Evolutionary conservation across 2,888 invertebrate species (phyloP).

Genomic region (Eupeodes latifasciatus): DNA sequence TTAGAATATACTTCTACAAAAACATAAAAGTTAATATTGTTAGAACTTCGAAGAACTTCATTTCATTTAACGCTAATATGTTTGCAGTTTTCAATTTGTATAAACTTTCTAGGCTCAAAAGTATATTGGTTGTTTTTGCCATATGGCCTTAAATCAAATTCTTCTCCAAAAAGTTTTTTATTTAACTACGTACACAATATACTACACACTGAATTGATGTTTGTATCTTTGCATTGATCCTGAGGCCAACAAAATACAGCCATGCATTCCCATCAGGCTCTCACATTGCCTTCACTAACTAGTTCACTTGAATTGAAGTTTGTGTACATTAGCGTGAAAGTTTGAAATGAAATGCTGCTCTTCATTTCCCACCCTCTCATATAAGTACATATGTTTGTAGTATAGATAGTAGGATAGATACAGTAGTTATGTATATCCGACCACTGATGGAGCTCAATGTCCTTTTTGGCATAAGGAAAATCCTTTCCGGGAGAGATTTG

Average conservation of each 20-base stretch:
- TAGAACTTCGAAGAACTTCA: too few relatives aligned
- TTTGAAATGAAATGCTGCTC: slow-evolving; percentile 59
- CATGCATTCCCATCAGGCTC: background rate
- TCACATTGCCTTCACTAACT: slow-evolving; percentile 36
- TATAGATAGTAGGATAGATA: too few relatives aligned
- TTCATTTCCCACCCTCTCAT: slow-evolving; percentile 37
- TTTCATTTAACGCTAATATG: too few relatives aligned
- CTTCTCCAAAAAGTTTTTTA: background rate
- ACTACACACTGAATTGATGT: too few relatives aligned
- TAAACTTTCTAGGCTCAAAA: too few relatives aligned
- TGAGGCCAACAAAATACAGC: background rate
- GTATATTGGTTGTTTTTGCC: background rate
- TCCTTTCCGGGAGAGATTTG: background rate
- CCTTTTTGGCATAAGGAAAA: slow-evolving; percentile 23
- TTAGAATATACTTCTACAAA: too few relatives aligned
- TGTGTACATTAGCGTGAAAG: slow-evolving; percentile 66
- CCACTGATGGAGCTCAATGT: slow-evolving; percentile 46
- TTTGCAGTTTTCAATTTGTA: too few relatives aligned
- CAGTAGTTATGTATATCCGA: background rate
- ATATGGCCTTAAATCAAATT: background rate
- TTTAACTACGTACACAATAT: too few relatives aligned
- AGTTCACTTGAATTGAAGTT: slow-evolving; percentile 50
- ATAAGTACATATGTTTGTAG: background rate
- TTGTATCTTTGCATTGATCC: background rate
- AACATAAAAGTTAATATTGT: too few relatives aligned